A percentile compares a stretch with the other conserved stretches of the same genome.
phyloP scores from a whole-genome alignment of 2,797 vertebrate genomes.

The Thalassophryne amazonica region DNA sequence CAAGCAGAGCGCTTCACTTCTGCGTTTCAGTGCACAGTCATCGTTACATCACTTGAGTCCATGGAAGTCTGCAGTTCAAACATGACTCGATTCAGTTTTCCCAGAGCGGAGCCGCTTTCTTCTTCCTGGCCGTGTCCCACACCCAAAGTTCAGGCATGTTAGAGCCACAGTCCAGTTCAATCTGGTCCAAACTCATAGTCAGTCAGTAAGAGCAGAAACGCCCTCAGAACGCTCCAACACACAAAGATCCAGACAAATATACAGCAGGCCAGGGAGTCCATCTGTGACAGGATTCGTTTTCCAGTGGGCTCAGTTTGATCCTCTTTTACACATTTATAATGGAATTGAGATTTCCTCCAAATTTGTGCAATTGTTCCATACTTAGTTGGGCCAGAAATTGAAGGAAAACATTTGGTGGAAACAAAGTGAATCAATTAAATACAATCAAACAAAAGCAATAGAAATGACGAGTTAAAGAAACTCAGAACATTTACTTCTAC shows the following conservation, averaged over 20 bases:
- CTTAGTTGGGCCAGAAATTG: slow-evolving; percentile 43
- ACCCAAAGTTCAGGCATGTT: slow-evolving; percentile 20
- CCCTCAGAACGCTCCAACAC: slow-evolving; percentile 14
- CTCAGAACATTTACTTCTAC: slow-evolving; percentile 75
- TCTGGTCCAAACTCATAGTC: slow-evolving; percentile 29
- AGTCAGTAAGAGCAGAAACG: slow-evolving; percentile 48
- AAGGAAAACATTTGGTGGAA: slow-evolving; percentile 53
- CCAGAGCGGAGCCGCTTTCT: slow-evolving; percentile 28
- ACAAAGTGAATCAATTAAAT: slow-evolving; percentile 67
- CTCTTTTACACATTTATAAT: slow-evolving; percentile 47
- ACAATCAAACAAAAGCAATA: slow-evolving; percentile 51
- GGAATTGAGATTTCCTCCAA: slow-evolving; percentile 52
- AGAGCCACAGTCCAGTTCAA: slow-evolving; percentile 40
- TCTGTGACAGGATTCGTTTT: slow-evolving; percentile 27
- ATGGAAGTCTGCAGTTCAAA: slow-evolving; percentile 59
- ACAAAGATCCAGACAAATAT: slow-evolving; percentile 40
- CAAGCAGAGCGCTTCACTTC: slow-evolving; percentile 51
- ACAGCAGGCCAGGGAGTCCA: slow-evolving; percentile 45
- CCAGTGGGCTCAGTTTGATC: slow-evolving; percentile 41
- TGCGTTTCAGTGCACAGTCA: slow-evolving; percentile 56
- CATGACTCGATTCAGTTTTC: slow-evolving; percentile 31
- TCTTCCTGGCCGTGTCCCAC: slow-evolving; percentile 16
- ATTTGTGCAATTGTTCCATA: slow-evolving; percentile 64
- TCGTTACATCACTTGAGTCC: slow-evolving; percentile 43
- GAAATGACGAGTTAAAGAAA: slow-evolving; percentile 60